Percentiles rank a stretch among this genome's conserved stretches.
These are phyloP conservation scores for Numenius arquata DNA, from an alignment of 2,113 vertebrate species.

Conservation along the genomic window DNA sequence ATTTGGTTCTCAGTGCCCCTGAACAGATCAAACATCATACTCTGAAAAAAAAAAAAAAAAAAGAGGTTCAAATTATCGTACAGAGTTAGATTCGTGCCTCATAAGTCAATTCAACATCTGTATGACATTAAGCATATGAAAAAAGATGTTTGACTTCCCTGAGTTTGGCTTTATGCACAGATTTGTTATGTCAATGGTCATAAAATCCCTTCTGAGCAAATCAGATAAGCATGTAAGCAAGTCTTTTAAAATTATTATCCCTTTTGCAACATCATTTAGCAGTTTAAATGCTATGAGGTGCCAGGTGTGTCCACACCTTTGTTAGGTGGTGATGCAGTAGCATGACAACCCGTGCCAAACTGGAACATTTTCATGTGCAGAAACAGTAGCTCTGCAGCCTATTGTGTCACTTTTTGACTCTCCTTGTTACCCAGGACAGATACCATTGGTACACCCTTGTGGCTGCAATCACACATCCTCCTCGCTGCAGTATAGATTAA, in stretches of 20 bases:
- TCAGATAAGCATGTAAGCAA: background rate
- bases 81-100: background rate
- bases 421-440: background rate
- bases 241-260: background rate
- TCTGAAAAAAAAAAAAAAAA: background rate
- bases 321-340: background rate
- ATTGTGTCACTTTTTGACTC: background rate
- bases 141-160: background rate
- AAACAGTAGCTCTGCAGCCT: background rate
- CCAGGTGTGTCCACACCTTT: background rate
- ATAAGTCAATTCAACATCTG: background rate
- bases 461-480: background rate
- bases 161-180: background rate
- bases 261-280: background rate
- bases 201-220: slow-evolving; percentile 6
- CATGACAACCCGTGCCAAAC: background rate
- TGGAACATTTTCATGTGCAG: background rate
- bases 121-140: background rate
- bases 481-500: background rate
- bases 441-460: background rate
- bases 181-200: background rate
- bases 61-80: background rate
- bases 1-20: background rate
- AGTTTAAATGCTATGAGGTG: background rate
- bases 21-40: background rate